A percentile compares a stretch with the other conserved stretches of the same genome.
phyloP scores from a whole-genome alignment of 2,888 invertebrate genomes.

The Ochropleura plecta region DNA sequence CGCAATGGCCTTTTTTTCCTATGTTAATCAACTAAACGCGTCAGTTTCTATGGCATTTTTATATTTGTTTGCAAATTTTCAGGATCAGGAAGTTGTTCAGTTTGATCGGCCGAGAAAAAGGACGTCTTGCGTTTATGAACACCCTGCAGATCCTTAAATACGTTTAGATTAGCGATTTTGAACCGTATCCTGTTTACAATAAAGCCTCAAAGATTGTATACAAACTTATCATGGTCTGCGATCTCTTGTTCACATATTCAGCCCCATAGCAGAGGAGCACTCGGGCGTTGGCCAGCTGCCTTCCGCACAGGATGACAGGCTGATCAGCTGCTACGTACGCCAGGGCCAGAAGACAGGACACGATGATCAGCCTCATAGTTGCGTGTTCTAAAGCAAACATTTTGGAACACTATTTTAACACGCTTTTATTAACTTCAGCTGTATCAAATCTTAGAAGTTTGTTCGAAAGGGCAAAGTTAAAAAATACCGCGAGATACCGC shows the following conservation, averaged over 20 bases:
- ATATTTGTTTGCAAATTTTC: too few species aligned
- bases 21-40: too few species aligned
- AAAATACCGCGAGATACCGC: too few species aligned
- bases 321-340: conserved; percentile 57
- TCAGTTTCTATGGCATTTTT: too few species aligned
- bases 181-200: too few species aligned
- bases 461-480: too few species aligned
- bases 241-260: conserved; percentile 68
- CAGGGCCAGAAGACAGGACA: conserved; percentile 58
- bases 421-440: too few species aligned
- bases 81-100: too few species aligned
- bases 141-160: background rate
- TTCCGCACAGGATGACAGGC: conserved; percentile 72
- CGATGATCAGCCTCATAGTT: conserved; percentile 64
- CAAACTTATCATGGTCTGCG: conserved; percentile 38
- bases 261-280: conserved; percentile 72
- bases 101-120: too few species aligned
- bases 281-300: conserved; percentile 73
- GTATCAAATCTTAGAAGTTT: too few species aligned
- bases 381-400: conserved; percentile 40
- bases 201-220: background rate
- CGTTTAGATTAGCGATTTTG: background rate
- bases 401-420: background rate
- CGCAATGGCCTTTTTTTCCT: too few species aligned
- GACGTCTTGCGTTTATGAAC: too few species aligned